These are phyloP conservation scores for Nothocercus julius DNA, from an alignment of 2,113 vertebrate genomes.

Conservation along the genomic window DNA sequence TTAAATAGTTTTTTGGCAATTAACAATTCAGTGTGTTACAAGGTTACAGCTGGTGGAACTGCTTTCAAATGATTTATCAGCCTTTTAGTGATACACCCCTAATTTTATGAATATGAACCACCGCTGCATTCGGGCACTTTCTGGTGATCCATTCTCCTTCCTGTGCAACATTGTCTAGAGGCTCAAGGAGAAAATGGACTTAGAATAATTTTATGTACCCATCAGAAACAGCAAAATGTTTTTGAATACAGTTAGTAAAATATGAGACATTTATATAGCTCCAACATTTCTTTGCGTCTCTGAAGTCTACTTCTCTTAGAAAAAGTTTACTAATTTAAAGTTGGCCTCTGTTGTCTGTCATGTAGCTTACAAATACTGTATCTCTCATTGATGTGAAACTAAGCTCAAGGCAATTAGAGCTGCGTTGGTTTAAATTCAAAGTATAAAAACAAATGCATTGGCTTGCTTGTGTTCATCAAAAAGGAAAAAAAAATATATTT, in stretches of 20 bases:
- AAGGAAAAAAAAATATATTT: background rate
- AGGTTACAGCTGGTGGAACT: background rate
- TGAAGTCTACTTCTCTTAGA: background rate
- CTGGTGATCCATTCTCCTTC: background rate
- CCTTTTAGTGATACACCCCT: background rate
- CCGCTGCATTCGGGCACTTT: background rate
- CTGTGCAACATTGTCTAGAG: background rate
- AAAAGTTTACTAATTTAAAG: background rate
- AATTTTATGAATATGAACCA: background rate
- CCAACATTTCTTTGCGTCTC: background rate
- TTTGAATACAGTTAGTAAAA: background rate
- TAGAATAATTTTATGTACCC: background rate
- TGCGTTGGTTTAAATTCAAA: background rate
- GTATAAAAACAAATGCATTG: background rate
- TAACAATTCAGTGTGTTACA: background rate
- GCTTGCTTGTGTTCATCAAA: background rate
- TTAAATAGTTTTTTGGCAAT: conserved; percentile 17
- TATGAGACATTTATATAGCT: background rate
- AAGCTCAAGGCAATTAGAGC: background rate
- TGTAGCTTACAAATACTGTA: background rate
- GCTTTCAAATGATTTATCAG: conserved; percentile 13
- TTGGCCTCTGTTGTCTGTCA: background rate
- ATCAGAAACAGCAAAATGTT: background rate
- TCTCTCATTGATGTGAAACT: background rate
- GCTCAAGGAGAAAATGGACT: background rate